These are phyloP conservation scores for Actinernus sp. DNA, from an alignment of 92 coral and sea anemone genomes.

Conservation along the genomic window DNA sequence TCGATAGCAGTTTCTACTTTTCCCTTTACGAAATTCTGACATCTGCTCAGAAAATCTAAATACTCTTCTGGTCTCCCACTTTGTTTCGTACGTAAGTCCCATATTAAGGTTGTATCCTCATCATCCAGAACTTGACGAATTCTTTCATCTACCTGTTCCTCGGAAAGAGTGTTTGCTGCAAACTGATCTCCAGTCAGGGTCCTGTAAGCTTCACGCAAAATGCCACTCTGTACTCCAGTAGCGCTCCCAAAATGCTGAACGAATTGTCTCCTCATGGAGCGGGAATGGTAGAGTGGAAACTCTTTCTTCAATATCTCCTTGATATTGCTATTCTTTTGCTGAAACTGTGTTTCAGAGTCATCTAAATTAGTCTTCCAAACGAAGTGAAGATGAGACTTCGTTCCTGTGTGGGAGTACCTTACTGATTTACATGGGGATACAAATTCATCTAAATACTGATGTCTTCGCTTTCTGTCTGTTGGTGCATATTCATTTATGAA, in stretches of 20 bases:
- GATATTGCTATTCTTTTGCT: slow-evolving; percentile 5
- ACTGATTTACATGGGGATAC: slow-evolving; percentile 39
- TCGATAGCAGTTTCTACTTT: slow-evolving; percentile 45
- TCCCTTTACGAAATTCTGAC: slow-evolving; percentile 27
- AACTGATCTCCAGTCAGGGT: slow-evolving; percentile 52
- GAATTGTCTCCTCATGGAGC: slow-evolving; percentile 30
- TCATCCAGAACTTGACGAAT: slow-evolving; percentile 21
- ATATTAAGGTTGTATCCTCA: slow-evolving; percentile 32
- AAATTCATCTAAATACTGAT: slow-evolving; percentile 29
- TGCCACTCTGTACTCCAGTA: slow-evolving; percentile 24
- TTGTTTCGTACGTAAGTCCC: slow-evolving; percentile 18
- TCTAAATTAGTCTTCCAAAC: slow-evolving; percentile 26
- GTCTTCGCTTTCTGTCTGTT: slow-evolving; percentile 21
- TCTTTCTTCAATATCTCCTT: slow-evolving; percentile 17
- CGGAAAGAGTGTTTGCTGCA: slow-evolving; percentile 26
- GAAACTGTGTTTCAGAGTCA: slow-evolving; percentile 6
- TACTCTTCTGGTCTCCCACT: slow-evolving; percentile 32
- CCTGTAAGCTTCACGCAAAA: slow-evolving; percentile 49
- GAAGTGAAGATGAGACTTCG: slow-evolving; percentile 35
- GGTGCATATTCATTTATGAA: slow-evolving; percentile 45
- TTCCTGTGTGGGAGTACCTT: slow-evolving; percentile 42
- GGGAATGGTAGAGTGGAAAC: slow-evolving; percentile 26
- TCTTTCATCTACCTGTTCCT: slow-evolving; percentile 24
- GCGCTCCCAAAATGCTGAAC: slow-evolving; percentile 19
- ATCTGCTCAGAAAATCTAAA: slow-evolving; percentile 20